Conservation (phyloP, 2,113 vertebrate genomes). For the Albula glossodonta region DNA sequence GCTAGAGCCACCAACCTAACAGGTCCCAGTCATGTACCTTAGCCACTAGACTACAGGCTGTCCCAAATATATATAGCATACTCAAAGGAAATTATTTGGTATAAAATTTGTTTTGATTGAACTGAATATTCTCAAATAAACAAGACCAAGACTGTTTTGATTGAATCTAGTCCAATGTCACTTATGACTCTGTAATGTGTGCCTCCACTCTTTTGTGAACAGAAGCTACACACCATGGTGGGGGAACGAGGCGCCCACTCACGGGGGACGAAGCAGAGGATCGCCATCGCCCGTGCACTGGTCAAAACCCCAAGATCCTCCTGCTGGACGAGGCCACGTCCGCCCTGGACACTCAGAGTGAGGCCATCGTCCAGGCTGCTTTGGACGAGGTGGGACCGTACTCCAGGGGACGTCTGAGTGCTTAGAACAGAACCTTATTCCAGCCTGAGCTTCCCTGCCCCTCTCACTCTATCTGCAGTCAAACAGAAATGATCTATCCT, state of each 20-base stretch:
- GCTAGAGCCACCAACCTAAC: no score
- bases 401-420: not conserved
- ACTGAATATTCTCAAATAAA: no score
- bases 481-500: no score
- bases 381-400: conserved; percentile 67
- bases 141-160: no score
- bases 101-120: no score
- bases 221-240: conserved; percentile 71
- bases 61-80: no score
- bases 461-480: no score
- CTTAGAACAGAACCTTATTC: not conserved
- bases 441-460: no score
- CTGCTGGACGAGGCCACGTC: conserved; percentile 72
- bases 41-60: no score
- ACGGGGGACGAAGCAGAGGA: conserved; percentile 70
- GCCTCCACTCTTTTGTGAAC: conserved; percentile 14
- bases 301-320: conserved; percentile 70
- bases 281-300: conserved; percentile 68
- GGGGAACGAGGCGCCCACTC: conserved; percentile 69
- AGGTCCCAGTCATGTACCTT: no score
- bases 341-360: conserved; percentile 69
- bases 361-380: conserved; percentile 72
- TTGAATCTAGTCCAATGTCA: no score
- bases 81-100: no score
- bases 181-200: not conserved